Percentiles rank a stretch among this genome's conserved stretches.
phyloP scores from a whole-genome alignment of 2,113 vertebrate genomes.

The Hippocampus guttulatus region DNA sequence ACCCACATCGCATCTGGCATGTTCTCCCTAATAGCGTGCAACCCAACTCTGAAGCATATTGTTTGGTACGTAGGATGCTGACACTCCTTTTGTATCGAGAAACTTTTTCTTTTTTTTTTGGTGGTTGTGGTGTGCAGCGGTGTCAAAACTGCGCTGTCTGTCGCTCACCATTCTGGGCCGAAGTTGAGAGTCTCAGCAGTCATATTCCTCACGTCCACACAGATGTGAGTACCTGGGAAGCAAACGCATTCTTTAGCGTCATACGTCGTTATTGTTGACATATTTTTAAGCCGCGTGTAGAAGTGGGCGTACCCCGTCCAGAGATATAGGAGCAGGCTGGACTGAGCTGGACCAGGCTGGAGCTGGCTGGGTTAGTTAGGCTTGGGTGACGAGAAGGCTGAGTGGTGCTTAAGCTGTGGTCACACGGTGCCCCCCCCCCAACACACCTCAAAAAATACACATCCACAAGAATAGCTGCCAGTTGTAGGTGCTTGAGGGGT shows the following conservation, averaged over 20 bases:
- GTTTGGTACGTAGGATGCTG: not conserved
- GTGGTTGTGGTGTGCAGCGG: not conserved
- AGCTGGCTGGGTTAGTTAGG: conserved; percentile 68
- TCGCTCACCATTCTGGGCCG: conserved; percentile 86
- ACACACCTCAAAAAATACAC: conserved; percentile 51
- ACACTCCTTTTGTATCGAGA: not conserved
- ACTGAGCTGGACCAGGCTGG: conserved; percentile 60
- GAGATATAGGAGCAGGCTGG: conserved; percentile 74
- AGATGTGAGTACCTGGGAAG: conserved; percentile 70
- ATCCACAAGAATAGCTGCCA: conserved; percentile 77
- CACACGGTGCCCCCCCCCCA: conserved; percentile 57
- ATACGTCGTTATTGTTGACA: not conserved
- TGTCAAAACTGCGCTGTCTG: not conserved
- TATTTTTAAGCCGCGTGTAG: not conserved
- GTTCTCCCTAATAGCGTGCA: too few species aligned
- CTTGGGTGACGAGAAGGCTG: conserved; percentile 74
- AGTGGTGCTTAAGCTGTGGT: conserved; percentile 72
- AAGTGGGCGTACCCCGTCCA: conserved; percentile 75
- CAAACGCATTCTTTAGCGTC: not conserved
- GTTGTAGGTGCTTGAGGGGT: conserved; percentile 68
- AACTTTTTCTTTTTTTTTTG: not conserved
- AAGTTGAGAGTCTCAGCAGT: conserved; percentile 93
- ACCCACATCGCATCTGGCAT: too few species aligned
- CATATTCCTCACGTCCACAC: conserved; percentile 79
- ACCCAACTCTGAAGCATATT: too few species aligned